A percentile compares a stretch with the other conserved stretches of the same genome.
These are phyloP conservation scores for Squalus acanthias DNA, from an alignment of 2,797 vertebrate species.

Conservation along the genomic window DNA sequence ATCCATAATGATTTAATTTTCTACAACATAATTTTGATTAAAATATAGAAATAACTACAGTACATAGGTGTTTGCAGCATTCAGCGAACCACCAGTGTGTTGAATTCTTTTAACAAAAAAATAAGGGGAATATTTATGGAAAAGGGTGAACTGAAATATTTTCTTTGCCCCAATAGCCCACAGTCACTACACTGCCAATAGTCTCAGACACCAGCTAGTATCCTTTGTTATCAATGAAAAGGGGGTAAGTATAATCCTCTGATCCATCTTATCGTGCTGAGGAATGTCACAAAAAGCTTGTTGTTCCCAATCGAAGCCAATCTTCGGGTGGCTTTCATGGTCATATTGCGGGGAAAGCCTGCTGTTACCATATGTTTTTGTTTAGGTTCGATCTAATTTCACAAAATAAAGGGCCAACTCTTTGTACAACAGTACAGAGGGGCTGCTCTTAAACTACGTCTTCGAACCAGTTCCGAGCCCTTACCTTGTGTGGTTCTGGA, in stretches of 20 bases:
- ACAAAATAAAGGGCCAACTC: background rate
- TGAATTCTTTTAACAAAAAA: background rate
- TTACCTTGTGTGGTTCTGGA: constrained; percentile 9
- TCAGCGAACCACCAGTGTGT: background rate
- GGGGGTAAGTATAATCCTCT: background rate
- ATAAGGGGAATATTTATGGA: background rate
- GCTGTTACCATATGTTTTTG: background rate
- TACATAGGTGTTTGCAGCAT: background rate
- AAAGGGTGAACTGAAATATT: background rate
- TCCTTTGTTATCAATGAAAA: background rate
- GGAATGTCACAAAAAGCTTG: background rate
- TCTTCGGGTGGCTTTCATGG: background rate
- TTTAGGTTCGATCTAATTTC: background rate
- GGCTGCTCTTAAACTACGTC: no score
- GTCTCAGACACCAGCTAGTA: background rate
- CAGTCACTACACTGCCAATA: background rate
- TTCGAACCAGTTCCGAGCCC: background rate
- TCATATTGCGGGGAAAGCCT: background rate
- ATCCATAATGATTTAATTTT: background rate
- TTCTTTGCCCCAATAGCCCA: background rate
- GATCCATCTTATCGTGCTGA: background rate
- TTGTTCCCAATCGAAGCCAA: background rate
- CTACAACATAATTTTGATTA: background rate
- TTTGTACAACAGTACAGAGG: background rate
- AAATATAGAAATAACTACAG: background rate